These are phyloP conservation scores for Leuciscus idus DNA, from an alignment of 2,113 vertebrate genomes.

Conservation along the genomic window DNA sequence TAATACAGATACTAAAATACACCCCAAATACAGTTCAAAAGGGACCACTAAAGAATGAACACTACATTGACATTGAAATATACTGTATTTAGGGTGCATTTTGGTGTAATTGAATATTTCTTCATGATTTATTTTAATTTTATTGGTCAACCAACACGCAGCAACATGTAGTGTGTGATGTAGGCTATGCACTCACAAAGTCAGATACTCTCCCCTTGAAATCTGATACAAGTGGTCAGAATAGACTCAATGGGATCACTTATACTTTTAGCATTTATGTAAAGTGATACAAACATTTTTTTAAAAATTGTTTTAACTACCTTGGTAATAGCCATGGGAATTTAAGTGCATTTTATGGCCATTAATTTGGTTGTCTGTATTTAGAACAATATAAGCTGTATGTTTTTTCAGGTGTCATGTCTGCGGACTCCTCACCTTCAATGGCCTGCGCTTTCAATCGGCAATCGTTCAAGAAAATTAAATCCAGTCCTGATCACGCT, in stretches of 20 bases:
- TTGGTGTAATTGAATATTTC: no score
- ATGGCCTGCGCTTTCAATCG: neutral
- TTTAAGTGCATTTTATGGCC: neutral
- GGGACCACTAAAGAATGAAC: no score
- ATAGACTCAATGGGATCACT: no score
- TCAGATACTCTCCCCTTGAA: no score
- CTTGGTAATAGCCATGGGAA: neutral
- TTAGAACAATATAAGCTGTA: conserved; percentile 1
- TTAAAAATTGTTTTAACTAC: neutral
- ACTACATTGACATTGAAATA: no score
- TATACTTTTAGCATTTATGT: neutral
- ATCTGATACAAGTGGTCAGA: no score
- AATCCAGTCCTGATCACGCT: neutral
- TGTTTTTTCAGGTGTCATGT: neutral
- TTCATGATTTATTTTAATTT: no score
- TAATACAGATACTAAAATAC: neutral
- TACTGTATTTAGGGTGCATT: no score
- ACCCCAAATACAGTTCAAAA: no score
- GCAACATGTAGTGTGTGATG: no score
- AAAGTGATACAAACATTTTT: neutral
- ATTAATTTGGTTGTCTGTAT: neutral
- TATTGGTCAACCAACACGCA: no score
- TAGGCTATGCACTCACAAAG: no score
- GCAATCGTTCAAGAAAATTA: neutral
- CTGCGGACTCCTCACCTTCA: neutral